Conservation (phyloP, 1,140 invertebrate species). For the Pristionchus pacificus region DNA sequence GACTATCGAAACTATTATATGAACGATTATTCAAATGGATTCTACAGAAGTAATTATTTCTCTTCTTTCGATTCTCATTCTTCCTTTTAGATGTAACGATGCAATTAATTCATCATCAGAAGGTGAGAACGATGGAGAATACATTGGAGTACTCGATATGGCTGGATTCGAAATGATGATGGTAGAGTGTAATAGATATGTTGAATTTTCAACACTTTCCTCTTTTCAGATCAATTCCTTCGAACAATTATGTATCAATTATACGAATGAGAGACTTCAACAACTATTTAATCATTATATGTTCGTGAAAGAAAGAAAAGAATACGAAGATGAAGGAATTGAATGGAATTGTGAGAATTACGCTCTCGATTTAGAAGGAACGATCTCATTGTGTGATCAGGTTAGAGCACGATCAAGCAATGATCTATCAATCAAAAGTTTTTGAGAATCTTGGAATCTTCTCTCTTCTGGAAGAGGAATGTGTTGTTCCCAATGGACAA, state of each 20-base stretch:
- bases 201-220: background rate
- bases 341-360: conserved; percentile 92
- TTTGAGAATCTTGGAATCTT: conserved; percentile 95
- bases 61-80: too few species aligned
- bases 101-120: background rate
- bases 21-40: conserved; percentile 52
- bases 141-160: conserved; percentile 93
- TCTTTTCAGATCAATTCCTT: conserved; percentile 75
- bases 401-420: conserved; percentile 63
- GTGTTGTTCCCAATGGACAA: conserved; percentile 99
- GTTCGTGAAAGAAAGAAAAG: conserved; percentile 81
- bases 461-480: conserved; percentile 99
- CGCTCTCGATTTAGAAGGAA: conserved; percentile 92
- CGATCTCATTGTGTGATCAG: conserved; percentile 99
- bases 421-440: conserved; percentile 3
- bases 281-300: conserved; percentile 99
- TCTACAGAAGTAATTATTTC: conserved; percentile 43
- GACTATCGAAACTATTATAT: conserved; percentile 55
- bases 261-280: conserved; percentile 89
- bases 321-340: conserved; percentile 80
- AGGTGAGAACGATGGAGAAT: background rate
- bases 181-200: too few species aligned
- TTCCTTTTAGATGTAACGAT: background rate
- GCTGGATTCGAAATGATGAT: conserved; percentile 99
- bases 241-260: conserved; percentile 99